Evolutionary conservation across 2,797 vertebrate genomes (phyloP), one percentile per base, ranked within the genome.

Genomic region (Amazona finschi): DNA sequence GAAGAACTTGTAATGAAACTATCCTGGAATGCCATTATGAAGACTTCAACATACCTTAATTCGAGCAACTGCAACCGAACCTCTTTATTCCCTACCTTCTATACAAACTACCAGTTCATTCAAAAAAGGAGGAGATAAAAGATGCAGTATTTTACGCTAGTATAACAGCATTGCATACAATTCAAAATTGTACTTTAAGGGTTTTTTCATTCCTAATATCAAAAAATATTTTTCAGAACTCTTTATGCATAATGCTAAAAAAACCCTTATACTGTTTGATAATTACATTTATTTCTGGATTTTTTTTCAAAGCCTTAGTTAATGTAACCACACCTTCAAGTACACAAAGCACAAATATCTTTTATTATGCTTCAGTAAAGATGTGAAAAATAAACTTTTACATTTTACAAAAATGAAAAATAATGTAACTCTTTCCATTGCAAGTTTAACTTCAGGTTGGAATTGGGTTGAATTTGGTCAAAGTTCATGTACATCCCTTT

Each of bases 181-280:
- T 44, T 38, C 5, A 90, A 73, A 62, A 44, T 5, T 0, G 2
- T 61, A 36, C 1, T 69, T 85, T 43, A n/a, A n/a, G 3, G 3
- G 3, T 2, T 60, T 62, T 39, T 67, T 70, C 41, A 47, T 83
- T 47, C 28, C 10, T 61, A 77, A 28, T 55, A 60, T 49, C 8
- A 70, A 21, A 88, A 74, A 75, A 41, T 61, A 46, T 50, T 75
- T 75, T 70, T 69, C 14, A n/a, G 9, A 84, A 72, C 7, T 43
- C n/a, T 3, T 50, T 58, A 36, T 8, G 1, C 2, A 17, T 41
- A 70, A 41, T 15, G 2, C 1, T 55, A 28, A 5, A 75, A 65
- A 84, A 19, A 4, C 3, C 2, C 44, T 73, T 36, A 38, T 1
- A 0, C 4, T 41, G 2, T 46, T 70, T 28, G 28, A 25, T 18